Evolutionary conservation across 2,888 invertebrate species (phyloP).

Genomic region (Stegophylla sp.): DNA sequence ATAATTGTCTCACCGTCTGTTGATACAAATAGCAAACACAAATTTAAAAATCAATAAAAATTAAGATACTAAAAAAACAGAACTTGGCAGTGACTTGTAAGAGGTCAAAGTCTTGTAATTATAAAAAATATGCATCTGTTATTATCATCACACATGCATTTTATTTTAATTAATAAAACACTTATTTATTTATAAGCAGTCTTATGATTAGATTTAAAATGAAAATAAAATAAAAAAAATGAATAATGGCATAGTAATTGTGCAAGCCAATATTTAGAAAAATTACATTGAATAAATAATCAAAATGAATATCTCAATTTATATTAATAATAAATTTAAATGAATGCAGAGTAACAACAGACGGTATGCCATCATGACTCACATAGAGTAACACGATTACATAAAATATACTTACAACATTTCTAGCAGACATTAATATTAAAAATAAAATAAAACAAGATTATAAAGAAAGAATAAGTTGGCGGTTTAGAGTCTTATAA

Average conservation of each 20-base stretch:
- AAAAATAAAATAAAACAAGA: constrained; percentile 35
- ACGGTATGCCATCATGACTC: background rate
- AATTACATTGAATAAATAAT: background rate
- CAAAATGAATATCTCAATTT: constrained; percentile 25
- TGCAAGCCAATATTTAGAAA: constrained; percentile 1
- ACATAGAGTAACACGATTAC: background rate
- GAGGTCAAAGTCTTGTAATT: constrained; percentile 37
- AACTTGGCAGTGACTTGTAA: constrained; percentile 48
- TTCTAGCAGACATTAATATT: constrained; percentile 4
- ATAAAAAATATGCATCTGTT: constrained; percentile 33
- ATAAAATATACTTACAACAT: constrained; percentile 17
- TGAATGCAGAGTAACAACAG: constrained; percentile 24
- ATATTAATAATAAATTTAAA: constrained; percentile 35
- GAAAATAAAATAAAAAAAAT: background rate
- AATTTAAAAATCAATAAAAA: constrained; percentile 33
- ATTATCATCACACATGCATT: constrained; percentile 2
- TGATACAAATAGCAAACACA: constrained; percentile 39
- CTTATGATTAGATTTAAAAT: constrained; percentile 14
- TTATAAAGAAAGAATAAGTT: constrained; percentile 27
- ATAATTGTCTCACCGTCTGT: constrained; percentile 16
- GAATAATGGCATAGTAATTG: background rate
- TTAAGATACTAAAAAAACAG: constrained; percentile 31
- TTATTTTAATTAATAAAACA: constrained; percentile 19
- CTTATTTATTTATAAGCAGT: constrained; percentile 34
- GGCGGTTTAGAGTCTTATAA: constrained; percentile 17